Evolutionary conservation across 2,113 vertebrate species (phyloP), one percentile per base, ranked within the genome.

Genomic region (Aegotheles bennettii): DNA sequence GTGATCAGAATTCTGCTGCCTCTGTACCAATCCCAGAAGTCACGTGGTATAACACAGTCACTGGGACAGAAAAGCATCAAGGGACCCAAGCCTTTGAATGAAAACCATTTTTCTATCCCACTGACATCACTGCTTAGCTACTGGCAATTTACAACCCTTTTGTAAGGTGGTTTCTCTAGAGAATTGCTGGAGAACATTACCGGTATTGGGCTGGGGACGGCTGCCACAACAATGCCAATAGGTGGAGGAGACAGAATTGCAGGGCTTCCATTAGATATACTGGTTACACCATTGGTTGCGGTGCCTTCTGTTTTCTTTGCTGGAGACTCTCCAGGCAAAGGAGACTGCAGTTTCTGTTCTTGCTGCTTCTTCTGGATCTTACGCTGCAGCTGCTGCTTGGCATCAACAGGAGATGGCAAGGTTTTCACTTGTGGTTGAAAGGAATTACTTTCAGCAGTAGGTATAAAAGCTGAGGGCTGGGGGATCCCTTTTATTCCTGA

Each of bases 331-430:
- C 98, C 98, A 19, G 98, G 99, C 91, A 98, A 95, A 76, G 99
- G 99, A 61, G 99, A 99, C 36, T 99, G 98, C 47, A 99, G 97
- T 95, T 99, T 99, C 97, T 99, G 99, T 92, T 99, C 99, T 74
- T 99, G 99, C 93, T 99, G 99, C 96, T 99, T 99, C 97, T 99
- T 99, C 97, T 99, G 99, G 95, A 99, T 99, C 97, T 99, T 99
- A 64, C 99, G 98, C 95, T 99, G 99, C 88, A 99, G 98, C 91
- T 99, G 99, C 97, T 99, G 99, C 96, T 99, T 99, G 78, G 99
- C 99, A 91, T 99, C 99, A 25, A 99, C 96, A 29, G 99, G 99
- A 23, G 99, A 99, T 21, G 98, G 97, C 97, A 99, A 95, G 53
- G 98, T 99, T 91, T 99, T 98, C 81, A 98, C 97, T 94, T 99